Percentiles rank a stretch among this genome's conserved stretches.
Evolutionary conservation across 2,113 vertebrate species (phyloP).

Genomic region (Platysternon megacephalum): DNA sequence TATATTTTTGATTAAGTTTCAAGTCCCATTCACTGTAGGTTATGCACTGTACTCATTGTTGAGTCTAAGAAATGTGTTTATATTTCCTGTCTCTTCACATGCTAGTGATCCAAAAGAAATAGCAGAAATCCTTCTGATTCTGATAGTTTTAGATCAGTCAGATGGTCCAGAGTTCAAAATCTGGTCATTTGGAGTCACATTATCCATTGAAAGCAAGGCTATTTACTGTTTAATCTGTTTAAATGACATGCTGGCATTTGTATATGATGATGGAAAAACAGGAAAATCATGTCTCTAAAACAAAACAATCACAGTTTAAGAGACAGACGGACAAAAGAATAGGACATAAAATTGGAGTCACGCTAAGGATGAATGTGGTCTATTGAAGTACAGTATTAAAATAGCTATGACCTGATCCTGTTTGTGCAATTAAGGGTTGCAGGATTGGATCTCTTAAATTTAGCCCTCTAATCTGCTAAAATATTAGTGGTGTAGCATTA

Average conservation of each 20-base stretch:
- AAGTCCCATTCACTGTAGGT: neutral
- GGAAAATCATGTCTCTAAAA: neutral
- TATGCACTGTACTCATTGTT: neutral
- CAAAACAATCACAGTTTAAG: too few species aligned
- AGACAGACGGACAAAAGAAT: neutral
- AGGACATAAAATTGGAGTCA: neutral
- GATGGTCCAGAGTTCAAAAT: neutral
- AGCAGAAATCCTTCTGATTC: accelerated
- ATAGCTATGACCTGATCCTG: neutral
- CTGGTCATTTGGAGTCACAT: accelerated
- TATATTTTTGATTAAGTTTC: neutral
- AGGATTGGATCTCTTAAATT: neutral
- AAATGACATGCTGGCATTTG: neutral
- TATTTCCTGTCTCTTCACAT: neutral
- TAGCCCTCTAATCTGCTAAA: neutral
- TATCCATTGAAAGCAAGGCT: neutral
- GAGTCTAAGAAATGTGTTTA: neutral
- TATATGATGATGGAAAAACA: neutral
- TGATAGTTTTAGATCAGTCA: neutral
- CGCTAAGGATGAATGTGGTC: neutral
- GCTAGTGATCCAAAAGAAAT: neutral
- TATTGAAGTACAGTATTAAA: neutral
- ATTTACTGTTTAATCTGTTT: neutral
- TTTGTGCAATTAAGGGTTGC: neutral
- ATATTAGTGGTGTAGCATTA: neutral